These are phyloP conservation scores for Falcaria lacertinaria DNA, from an alignment of 2,888 invertebrate genomes.

Conservation along the genomic window DNA sequence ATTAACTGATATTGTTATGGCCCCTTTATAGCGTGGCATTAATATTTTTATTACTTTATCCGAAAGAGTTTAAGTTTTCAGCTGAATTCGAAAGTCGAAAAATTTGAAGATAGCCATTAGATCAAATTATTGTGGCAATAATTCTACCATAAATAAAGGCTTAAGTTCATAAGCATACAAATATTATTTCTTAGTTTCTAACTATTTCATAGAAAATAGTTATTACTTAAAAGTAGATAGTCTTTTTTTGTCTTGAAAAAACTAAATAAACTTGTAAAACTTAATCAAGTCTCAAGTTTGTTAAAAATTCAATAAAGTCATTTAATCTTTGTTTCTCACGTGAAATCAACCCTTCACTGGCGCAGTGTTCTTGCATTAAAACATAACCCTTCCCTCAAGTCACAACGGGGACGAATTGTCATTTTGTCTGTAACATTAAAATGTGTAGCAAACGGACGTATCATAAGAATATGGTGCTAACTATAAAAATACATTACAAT, in stretches of 20 bases:
- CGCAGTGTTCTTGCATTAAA: conserved; percentile 71
- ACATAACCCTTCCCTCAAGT: conserved; percentile 63
- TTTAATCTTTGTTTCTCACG: conserved; percentile 45
- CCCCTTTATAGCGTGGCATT: conserved; percentile 62
- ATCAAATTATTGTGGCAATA: not conserved
- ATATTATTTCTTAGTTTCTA: no score
- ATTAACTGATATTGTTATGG: conserved; percentile 77
- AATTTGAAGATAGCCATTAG: conserved; percentile 14
- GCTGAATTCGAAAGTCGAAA: conserved; percentile 46
- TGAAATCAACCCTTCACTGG: conserved; percentile 66
- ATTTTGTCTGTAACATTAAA: conserved; percentile 61
- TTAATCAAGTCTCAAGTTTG: conserved; percentile 51
- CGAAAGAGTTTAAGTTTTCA: conserved; percentile 62
- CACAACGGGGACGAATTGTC: conserved; percentile 57
- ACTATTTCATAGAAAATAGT: conserved; percentile 5
- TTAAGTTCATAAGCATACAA: not conserved
- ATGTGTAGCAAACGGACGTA: conserved; percentile 37
- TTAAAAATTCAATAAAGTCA: conserved; percentile 59
- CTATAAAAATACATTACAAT: no score
- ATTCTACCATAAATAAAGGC: not conserved
- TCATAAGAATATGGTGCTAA: no score
- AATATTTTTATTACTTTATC: conserved; percentile 68
- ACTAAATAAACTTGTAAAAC: no score
- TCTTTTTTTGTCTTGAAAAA: no score
- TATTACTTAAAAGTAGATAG: no score